Percentiles rank a stretch among this genome's conserved stretches.
Evolutionary conservation across 2,113 vertebrate genomes (phyloP).

Genomic region (Periophthalmus modestus): DNA sequence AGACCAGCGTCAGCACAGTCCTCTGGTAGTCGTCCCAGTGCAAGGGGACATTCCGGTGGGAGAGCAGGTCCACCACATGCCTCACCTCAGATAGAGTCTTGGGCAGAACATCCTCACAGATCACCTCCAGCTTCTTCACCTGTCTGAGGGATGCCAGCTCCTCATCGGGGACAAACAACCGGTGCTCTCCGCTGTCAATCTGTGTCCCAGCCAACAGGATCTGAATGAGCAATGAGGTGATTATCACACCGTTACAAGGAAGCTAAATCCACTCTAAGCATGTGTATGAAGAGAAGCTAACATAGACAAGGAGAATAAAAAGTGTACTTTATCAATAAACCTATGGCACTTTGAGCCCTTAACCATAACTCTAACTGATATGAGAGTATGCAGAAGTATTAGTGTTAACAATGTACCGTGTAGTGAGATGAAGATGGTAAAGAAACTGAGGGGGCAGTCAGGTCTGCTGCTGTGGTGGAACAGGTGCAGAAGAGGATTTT

Average conservation of each 20-base stretch:
- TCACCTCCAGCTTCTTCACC: conserved; percentile 77
- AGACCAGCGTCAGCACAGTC: conserved; percentile 89
- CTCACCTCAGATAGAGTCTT: conserved; percentile 85
- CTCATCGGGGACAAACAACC: conserved; percentile 82
- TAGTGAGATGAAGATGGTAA: background rate
- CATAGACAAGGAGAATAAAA: background rate
- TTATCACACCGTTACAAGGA: background rate
- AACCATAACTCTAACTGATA: too few species aligned
- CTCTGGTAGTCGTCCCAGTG: conserved; percentile 89
- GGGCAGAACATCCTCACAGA: conserved; percentile 89
- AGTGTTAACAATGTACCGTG: too few species aligned
- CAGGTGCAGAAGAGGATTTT: background rate
- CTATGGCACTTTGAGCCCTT: too few species aligned
- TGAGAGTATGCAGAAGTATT: background rate
- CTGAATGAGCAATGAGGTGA: conserved; percentile 58
- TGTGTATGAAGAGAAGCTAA: background rate
- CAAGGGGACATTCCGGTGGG: conserved; percentile 64
- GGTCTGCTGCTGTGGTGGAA: background rate
- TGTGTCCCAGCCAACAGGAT: conserved; percentile 86
- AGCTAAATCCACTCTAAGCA: background rate
- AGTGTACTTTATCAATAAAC: too few species aligned
- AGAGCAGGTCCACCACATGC: conserved; percentile 77
- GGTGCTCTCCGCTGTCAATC: conserved; percentile 70
- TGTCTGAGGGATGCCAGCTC: conserved; percentile 86
- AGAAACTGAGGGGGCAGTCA: background rate